Evolutionary conservation across 2,888 invertebrate species (phyloP), one percentile per base, ranked within the genome.

Genomic region (Lasioglossum villosulum): DNA sequence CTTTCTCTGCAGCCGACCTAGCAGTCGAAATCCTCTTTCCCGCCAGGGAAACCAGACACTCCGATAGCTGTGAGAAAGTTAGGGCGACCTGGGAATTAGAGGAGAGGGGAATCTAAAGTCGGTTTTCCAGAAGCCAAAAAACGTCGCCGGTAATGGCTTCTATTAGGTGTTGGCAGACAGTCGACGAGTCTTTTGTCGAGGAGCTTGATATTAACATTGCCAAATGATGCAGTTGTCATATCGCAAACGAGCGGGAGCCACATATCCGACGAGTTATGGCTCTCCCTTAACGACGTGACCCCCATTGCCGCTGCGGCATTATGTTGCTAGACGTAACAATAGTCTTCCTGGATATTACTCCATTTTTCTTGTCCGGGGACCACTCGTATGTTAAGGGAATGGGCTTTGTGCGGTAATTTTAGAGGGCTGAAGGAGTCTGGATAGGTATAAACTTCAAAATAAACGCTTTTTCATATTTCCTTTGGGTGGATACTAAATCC

Each of bases 81-180:
- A 30, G 63, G 63, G 63, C 14, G 27, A 16, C 30, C 63, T 30
- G 30, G 63, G 30, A 63, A 63, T 63, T 63, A 16, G 63, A 5
- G 1, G n/a, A 27, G 59, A 14, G 63, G 27, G 27, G 16, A 14
- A 14, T 30, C 63, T 30, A 63, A 63, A 23, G 30, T 63, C 30
- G 30, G 63, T 63, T 63, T 63, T 30, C 30, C 63, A 63, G 63
- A 63, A 63, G 63, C 63, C 63, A 63, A 63, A 63, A 63, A 63
- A 63, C 63, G 6, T 63, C 63, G 63, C 16, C 16, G 63, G 27
- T 27, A 30, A 16, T 6, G 63, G 63, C 63, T 63, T 63, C 63
- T 63, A 63, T 30, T 6, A 16, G 16, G 63, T 63, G 63, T 63
- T 16, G 27, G 63, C 16, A 63, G 63, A 16, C 6, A 16, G 16